Evolutionary conservation across 2,797 vertebrate species (phyloP).

Genomic region (Threskiornis aethiopicus): DNA sequence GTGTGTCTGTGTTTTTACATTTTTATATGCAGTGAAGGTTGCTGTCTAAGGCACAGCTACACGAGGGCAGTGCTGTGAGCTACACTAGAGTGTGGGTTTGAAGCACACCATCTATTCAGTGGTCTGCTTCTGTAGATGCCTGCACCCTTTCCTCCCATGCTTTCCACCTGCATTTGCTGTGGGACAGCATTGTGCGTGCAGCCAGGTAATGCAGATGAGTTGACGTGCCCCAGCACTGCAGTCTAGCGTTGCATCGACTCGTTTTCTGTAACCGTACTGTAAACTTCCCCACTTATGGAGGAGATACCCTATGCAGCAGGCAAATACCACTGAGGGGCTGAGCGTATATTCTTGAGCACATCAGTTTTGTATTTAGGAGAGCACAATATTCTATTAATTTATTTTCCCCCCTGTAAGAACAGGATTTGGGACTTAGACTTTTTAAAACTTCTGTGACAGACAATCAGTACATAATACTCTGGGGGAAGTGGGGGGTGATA

Average conservation of each 20-base stretch:
- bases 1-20: not conserved
- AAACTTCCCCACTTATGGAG: not conserved
- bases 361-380: not conserved
- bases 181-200: fast-evolving
- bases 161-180: not conserved
- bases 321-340: not conserved
- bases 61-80: not conserved
- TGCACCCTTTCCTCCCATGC: not conserved
- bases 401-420: not conserved
- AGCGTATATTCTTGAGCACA: not conserved
- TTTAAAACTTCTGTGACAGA: not conserved
- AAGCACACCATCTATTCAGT: fast-evolving
- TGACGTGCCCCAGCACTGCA: not conserved
- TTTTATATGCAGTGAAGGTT: not conserved
- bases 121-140: not conserved
- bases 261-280: not conserved
- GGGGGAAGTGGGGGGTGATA: not conserved
- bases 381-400: not conserved
- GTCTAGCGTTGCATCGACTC: not conserved
- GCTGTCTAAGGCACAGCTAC: fast-evolving
- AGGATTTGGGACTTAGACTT: not conserved
- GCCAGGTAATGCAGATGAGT: not conserved
- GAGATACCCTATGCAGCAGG: not conserved
- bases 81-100: not conserved
- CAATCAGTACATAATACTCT: not conserved